phyloP scores from a whole-genome alignment of 1,140 invertebrate genomes.

The Drosophila quadrilineata region DNA sequence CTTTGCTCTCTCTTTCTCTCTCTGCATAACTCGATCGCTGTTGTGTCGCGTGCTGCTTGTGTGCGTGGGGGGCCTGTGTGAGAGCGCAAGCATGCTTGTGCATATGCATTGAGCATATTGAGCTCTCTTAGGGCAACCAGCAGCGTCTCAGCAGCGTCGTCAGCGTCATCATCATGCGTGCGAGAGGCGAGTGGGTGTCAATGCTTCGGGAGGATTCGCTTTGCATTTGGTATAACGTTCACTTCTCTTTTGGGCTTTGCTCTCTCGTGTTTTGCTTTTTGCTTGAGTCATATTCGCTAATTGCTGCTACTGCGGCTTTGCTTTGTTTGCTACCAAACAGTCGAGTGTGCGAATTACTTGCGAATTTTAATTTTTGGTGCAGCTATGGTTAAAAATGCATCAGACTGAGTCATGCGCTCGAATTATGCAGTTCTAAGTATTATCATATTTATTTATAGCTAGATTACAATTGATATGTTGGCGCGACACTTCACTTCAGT shows the following conservation, averaged over 20 bases:
- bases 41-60: conserved; percentile 9
- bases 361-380: not conserved
- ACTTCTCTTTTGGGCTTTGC: not conserved
- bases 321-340: no score
- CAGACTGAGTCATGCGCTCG: conserved; percentile 13
- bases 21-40: conserved; percentile 12
- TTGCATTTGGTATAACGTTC: conserved; percentile 6
- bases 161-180: conserved; percentile 24
- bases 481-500: no score
- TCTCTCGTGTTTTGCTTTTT: not conserved
- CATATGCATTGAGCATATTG: not conserved
- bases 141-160: no score
- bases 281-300: conserved; percentile 27
- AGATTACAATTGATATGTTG: conserved; percentile 1
- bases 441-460: conserved; percentile 38
- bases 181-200: conserved; percentile 19
- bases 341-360: not conserved
- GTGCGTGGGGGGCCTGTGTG: conserved; percentile 18
- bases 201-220: conserved; percentile 19
- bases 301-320: conserved; percentile 3
- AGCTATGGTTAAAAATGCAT: not conserved
- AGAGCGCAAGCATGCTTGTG: conserved; percentile 37
- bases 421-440: conserved; percentile 13
- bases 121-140: not conserved
- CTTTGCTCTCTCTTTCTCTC: conserved; percentile 9